Base-by-base conservation (phyloP, 2,113 vertebrate species). In the Sander lucioperca region DNA sequence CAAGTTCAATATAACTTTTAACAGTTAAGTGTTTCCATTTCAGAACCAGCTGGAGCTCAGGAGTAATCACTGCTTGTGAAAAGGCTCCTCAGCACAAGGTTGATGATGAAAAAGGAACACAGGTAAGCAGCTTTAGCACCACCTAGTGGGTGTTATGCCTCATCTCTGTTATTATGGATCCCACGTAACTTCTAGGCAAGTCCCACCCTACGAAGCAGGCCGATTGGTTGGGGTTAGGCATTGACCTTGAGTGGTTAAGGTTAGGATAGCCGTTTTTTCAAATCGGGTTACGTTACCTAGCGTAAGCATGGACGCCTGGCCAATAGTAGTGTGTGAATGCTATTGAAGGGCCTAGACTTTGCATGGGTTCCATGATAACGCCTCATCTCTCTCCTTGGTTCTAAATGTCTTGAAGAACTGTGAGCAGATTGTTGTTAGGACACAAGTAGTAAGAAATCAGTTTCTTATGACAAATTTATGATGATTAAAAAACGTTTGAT, bases 91-190 rank as follows among this genome's bases (percentile, higher is more conserved):
- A 36, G 48, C 27, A 21, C 14, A 13, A 48, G 8, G 43, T 6
- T 1, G 3, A 19, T 14, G 47, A 15, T 53, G 19, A 8, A 25
- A 6, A 23, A 14, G 39, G 9, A n/a, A 25, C 5, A 14, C 47
- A 6, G 16, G 3, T 4, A 25, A 77, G 51, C 3, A 62, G 57
- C 82, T 36, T 45, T 36, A 56, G 68, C 54, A 10, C 76, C 82
- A 83, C 50, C 76, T 87, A 48, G 47, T 74, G 75, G 59, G 11
- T 27, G 15, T 67, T 12, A 13, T 45, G 62, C 53, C 33, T 51
- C 4, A 1, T 19, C 51, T 14, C 13, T 2, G 10, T 43, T 43
- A 11, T 43, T 43, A 11, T 43, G 39, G 39, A 43, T 43, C 39
- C 39, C 10, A 11, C 39, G 2, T 39, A 43, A 11, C 39, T 43